Evolutionary conservation across 2,888 invertebrate species (phyloP), one percentile per base, ranked within the genome.

Genomic region (Lycocerus yunnanus): DNA sequence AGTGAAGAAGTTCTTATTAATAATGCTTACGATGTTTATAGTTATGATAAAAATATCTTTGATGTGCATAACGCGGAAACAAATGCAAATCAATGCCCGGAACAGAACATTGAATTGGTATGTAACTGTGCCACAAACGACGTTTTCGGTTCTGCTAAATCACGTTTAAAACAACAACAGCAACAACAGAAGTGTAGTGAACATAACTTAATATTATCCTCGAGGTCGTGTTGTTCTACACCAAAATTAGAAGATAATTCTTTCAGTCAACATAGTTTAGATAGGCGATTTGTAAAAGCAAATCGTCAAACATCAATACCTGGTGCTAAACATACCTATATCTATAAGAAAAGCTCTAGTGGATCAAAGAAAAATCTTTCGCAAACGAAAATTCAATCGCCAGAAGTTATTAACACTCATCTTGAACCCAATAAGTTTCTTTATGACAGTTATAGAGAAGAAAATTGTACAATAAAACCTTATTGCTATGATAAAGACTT

Each of bases 271-370:
- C 88, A 87, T 80, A 88, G 89, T 79, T 81, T 89, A 81, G 90
- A 90, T 83, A 84, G 87, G 69, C 84, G 84, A 79, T 74, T 78
- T 8, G 80, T 61, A 9, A 75, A 78, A 63, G 72, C 75, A 15
- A 78, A 78, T 71, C 72, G 75, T 67, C 77, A 78, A 27, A 66
- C 72, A 61, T 13, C 61, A 18, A 15, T 20, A 66, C 60, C 66
- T 67, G 69, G 18, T 15, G 66, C 27, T n/a, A 76, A 71, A 61
- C 76, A 76, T 63, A 59, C 72, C 20, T 69, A 70, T 63, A 65
- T 69, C 27, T 71, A 89, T 82, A 89, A 89, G 79, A 89, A 89
- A 79, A 88, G 88, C 79, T 87, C 88, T 78, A 87, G 88, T 5
- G 60, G 66, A 43, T 59, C 72, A 16, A 27, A 27, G 3, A 77